phyloP scores from a whole-genome alignment of 2,797 vertebrate genomes.

The Enteromius thamalakanensis region DNA sequence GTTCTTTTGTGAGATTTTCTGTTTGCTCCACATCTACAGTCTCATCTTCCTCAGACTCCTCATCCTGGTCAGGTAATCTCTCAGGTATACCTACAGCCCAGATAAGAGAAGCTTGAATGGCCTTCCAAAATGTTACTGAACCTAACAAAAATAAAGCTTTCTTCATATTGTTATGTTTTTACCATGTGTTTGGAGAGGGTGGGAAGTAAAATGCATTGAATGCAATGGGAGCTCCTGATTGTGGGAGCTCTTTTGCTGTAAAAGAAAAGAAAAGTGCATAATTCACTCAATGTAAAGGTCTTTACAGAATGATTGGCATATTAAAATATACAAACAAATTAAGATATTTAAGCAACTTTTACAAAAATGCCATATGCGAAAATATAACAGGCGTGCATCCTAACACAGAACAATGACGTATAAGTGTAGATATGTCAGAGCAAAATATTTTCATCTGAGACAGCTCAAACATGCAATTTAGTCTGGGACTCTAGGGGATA shows the following conservation, averaged over 20 bases:
- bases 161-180: conserved; percentile 18
- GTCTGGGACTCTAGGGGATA: background rate
- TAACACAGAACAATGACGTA: too few relatives aligned
- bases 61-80: conserved; percentile 12
- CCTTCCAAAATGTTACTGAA: background rate
- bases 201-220: conserved; percentile 39
- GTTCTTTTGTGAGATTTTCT: conserved; percentile 77
- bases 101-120: background rate
- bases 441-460: too few relatives aligned
- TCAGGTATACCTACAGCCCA: conserved; percentile 44
- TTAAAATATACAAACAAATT: background rate
- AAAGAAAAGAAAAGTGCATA: background rate
- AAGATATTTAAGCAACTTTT: too few relatives aligned
- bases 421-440: too few relatives aligned
- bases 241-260: conserved; percentile 18
- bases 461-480: too few relatives aligned
- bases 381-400: too few relatives aligned
- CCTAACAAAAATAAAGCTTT: background rate
- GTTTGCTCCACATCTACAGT: conserved; percentile 31
- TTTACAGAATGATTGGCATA: background rate
- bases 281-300: background rate
- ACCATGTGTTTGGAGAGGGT: conserved; percentile 35
- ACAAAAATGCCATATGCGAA: too few relatives aligned
- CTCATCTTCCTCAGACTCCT: conserved; percentile 48
- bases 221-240: conserved; percentile 7